Evolutionary conservation across 2,797 vertebrate genomes (phyloP), one percentile per base, ranked within the genome.

Genomic region (Melanotaenia nigrans): DNA sequence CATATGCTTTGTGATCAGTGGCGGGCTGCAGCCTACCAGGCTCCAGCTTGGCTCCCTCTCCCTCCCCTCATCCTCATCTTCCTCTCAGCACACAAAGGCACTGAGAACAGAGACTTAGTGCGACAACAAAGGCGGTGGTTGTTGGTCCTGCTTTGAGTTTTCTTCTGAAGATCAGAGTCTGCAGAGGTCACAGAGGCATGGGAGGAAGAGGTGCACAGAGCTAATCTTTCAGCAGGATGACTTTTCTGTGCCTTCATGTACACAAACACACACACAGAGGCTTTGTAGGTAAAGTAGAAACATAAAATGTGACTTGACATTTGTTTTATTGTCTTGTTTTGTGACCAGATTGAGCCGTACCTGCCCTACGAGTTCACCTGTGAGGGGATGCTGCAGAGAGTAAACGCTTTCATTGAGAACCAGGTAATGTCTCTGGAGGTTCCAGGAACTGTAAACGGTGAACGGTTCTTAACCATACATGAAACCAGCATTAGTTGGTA

Each of bases 321-420:
- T 47, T 10, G 32, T 18, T 24, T 53, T 25, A 13, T 38, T 74
- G 16, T 77, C 47, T 71, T 30, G 28, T 38, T 32, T 68, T 70
- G 61, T 65, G 65, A 10, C 40, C 91, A 99, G 97, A 97, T 96
- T n/a, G 98, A 99, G 87, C 97, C 97, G 0, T 99, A 99, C 85
- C 94, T 99, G 92, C 97, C 98, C 1, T 98, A 97, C 0, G 98
- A 99, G 90, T 99, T 99, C 91, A 99, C 97, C 0, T 99, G 98
- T 12, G 97, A 99, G 85, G 98, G 97, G 63, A 97, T 99, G 97
- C 94, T 99, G 5, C 98, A 99, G 94, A 93, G 97, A 86, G 96
- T 99, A 92, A 98, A 99, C 0, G 96, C 94, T 3, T 98, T 99
- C 88, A 99, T 99, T 1, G 96, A 99, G 82, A 97, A 94, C 78